phyloP scores from a whole-genome alignment of 2,113 vertebrate species.

The Gallinago jamesoni region DNA sequence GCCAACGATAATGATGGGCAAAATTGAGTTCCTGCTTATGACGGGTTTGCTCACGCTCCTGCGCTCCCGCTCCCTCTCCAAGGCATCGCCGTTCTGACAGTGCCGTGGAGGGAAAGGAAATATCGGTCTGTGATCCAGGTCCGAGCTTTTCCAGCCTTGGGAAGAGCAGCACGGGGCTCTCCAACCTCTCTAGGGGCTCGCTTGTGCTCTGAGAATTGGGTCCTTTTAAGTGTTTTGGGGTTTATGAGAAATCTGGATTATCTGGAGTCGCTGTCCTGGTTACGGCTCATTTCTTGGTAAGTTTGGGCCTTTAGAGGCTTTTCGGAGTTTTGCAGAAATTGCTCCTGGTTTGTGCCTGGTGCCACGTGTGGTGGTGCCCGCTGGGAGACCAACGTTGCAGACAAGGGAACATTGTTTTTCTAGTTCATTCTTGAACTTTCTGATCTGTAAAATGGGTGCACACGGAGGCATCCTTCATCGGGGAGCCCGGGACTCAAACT shows the following conservation, averaged over 20 bases:
- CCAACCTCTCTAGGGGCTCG: accelerated
- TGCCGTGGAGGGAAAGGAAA: neutral
- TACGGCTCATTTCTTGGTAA: neutral
- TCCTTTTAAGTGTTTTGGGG: neutral
- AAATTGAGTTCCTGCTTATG: neutral
- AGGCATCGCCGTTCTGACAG: accelerated
- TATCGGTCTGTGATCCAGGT: neutral
- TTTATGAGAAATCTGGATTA: neutral
- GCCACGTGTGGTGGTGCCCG: neutral
- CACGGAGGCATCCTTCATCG: neutral
- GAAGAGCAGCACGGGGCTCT: accelerated
- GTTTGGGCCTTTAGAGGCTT: neutral
- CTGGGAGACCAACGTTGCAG: neutral
- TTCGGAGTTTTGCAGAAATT: neutral
- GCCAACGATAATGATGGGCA: neutral
- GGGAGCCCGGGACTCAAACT: neutral
- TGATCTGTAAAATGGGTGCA: neutral
- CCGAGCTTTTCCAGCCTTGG: neutral
- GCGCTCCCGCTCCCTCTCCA: accelerated
- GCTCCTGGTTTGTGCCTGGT: neutral
- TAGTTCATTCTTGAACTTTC: neutral
- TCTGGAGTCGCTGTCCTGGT: accelerated
- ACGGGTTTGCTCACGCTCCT: neutral
- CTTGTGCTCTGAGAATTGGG: neutral
- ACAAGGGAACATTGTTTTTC: neutral